These are phyloP conservation scores for Mionectes olivaceus DNA, from an alignment of 2,797 vertebrate genomes.

Conservation along the genomic window DNA sequence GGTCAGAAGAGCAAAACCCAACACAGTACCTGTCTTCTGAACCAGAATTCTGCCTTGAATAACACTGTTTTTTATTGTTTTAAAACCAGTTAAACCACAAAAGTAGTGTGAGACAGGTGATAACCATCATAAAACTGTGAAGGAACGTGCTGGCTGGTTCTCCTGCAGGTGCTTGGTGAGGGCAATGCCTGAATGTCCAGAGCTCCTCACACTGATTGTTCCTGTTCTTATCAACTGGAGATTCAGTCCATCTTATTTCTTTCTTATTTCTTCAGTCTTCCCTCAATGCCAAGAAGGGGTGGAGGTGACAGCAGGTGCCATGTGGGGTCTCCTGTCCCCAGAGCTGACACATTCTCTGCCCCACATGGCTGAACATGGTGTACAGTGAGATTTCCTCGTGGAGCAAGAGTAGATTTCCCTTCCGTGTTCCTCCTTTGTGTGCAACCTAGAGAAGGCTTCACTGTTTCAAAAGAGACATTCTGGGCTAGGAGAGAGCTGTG, in stretches of 20 bases:
- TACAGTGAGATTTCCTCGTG: background rate
- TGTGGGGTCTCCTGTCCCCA: background rate
- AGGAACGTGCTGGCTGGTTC: rapidly evolving
- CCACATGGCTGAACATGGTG: background rate
- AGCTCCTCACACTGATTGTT: background rate
- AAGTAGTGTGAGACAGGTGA: background rate
- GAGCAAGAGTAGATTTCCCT: background rate
- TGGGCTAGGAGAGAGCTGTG: background rate
- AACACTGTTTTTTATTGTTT: background rate
- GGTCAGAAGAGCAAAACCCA: background rate
- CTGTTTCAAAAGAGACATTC: constrained; percentile 10
- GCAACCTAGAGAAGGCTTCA: background rate
- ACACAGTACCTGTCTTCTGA: background rate
- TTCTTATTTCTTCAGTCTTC: background rate
- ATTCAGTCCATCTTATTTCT: background rate
- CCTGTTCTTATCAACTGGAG: background rate
- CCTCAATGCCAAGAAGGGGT: rapidly evolving
- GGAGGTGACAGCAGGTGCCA: background rate
- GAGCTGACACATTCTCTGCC: background rate
- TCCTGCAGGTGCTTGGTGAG: background rate
- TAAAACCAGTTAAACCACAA: background rate
- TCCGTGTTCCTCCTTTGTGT: background rate
- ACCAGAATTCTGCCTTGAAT: background rate
- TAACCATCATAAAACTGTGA: background rate
- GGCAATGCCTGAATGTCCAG: background rate